These are phyloP conservation scores for Athalia cordata DNA, from an alignment of 2,888 invertebrate species.

Conservation along the genomic window DNA sequence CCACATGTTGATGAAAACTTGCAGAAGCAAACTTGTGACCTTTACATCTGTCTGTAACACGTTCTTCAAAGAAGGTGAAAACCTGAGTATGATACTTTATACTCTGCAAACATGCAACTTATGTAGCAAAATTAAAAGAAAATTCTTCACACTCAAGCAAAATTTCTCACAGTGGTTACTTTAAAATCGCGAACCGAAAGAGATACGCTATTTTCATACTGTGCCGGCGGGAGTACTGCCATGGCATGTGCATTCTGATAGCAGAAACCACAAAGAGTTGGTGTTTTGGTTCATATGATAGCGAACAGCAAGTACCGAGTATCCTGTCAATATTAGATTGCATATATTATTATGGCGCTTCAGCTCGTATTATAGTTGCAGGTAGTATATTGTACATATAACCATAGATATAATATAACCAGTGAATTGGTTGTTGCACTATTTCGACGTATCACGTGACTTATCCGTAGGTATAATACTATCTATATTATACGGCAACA, in stretches of 20 bases:
- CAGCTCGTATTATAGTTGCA: neutral
- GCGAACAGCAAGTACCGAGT: conserved; percentile 27
- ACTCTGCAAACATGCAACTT: too few relatives aligned
- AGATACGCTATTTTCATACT: too few relatives aligned
- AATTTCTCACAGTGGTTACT: too few relatives aligned
- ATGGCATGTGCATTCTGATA: too few relatives aligned
- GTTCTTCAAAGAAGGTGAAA: neutral
- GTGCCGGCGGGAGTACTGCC: too few relatives aligned
- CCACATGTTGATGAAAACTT: conserved; percentile 19
- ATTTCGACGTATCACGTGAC: conserved; percentile 25
- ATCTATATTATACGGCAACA: conserved; percentile 14
- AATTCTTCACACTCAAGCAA: too few relatives aligned
- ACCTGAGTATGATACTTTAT: too few relatives aligned
- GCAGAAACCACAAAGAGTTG: too few relatives aligned
- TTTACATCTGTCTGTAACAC: neutral
- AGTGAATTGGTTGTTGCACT: conserved; percentile 25
- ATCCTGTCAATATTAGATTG: conserved; percentile 27
- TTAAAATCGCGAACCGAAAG: too few relatives aligned
- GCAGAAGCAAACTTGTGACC: too few relatives aligned
- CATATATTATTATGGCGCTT: conserved; percentile 25
- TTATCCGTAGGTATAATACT: conserved; percentile 25
- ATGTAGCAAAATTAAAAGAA: too few relatives aligned
- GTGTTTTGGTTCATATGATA: conserved; percentile 11
- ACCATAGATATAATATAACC: too few relatives aligned
- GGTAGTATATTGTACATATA: conserved; percentile 24